A percentile compares a stretch with the other conserved stretches of the same genome.
Evolutionary conservation across 2,797 vertebrate genomes (phyloP).

Genomic region (Urophycis tenuis): DNA sequence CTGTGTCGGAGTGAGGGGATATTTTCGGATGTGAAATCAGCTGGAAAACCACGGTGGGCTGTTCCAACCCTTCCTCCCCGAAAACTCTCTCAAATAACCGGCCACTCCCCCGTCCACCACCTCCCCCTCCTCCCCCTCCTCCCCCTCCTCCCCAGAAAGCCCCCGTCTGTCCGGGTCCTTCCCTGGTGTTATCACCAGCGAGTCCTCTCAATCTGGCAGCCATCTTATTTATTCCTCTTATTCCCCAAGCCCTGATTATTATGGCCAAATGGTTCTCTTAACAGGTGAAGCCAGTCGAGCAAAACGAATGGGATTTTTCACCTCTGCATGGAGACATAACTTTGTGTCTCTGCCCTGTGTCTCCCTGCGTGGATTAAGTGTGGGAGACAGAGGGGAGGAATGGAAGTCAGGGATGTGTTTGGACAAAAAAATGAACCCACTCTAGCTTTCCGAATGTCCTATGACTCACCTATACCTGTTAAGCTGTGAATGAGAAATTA

Average conservation of each 20-base stretch:
- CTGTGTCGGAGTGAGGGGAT: not conserved
- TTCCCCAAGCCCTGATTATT: constrained; percentile 56
- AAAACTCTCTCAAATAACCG: not conserved
- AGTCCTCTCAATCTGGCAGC: constrained; percentile 58
- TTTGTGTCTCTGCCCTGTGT: constrained; percentile 28
- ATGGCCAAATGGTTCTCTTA: constrained; percentile 51
- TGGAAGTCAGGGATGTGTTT: constrained; percentile 1
- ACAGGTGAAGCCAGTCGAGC: constrained; percentile 61
- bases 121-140: not conserved
- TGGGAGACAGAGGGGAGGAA: constrained; percentile 18
- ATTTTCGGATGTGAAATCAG: not conserved
- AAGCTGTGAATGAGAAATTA: not conserved
- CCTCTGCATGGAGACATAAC: constrained; percentile 36
- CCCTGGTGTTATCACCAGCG: constrained; percentile 46
- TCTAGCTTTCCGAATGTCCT: not conserved
- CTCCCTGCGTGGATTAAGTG: constrained; percentile 10
- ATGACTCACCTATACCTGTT: not conserved
- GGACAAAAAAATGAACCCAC: not conserved
- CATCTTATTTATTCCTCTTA: constrained; percentile 35
- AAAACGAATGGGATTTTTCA: constrained; percentile 58
- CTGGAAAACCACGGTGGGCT: not conserved
- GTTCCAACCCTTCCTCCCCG: not conserved
- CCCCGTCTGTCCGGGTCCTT: not conserved
- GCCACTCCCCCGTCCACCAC: not conserved
- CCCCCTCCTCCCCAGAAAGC: not conserved